Conservation (phyloP, 2,888 invertebrate species). For the Odiellus spinosus region DNA sequence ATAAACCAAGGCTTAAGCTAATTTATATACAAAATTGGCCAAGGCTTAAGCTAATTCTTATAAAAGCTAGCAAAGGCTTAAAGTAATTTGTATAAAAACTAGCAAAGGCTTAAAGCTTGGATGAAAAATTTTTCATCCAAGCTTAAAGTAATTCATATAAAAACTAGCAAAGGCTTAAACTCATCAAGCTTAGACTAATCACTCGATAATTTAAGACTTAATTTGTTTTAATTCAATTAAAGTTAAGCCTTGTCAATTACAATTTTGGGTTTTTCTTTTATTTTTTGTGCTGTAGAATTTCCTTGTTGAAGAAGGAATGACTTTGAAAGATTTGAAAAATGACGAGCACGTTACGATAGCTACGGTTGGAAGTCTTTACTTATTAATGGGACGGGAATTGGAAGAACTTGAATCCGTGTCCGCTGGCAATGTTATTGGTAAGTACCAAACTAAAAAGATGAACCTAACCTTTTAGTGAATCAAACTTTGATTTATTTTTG, state of each 20-base stretch:
- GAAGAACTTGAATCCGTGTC: conserved; percentile 54
- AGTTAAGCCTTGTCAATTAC: too few species aligned
- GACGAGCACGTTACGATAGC: conserved; percentile 49
- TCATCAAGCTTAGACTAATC: too few species aligned
- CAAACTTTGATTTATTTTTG: background rate
- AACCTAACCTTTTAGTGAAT: background rate
- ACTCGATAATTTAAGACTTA: conserved; percentile 29
- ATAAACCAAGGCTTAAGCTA: conserved; percentile 20
- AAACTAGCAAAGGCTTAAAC: too few species aligned
- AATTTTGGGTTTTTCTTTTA: too few species aligned
- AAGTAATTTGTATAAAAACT: too few species aligned
- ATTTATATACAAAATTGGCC: conserved; percentile 29
- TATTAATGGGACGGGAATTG: conserved; percentile 84
- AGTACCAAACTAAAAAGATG: too few species aligned
- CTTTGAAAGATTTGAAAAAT: conserved; percentile 23
- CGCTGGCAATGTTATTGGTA: conserved; percentile 78
- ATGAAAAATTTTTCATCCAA: too few species aligned
- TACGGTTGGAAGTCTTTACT: conserved; percentile 56
- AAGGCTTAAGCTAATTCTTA: too few species aligned
- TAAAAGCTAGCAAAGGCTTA: too few species aligned
- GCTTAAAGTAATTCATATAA: too few species aligned
- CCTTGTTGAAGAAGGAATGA: conserved; percentile 18
- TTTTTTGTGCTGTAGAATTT: conserved; percentile 6
- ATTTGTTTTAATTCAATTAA: background rate
- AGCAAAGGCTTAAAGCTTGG: too few species aligned